Conservation (phyloP, 2,888 invertebrate species). For the Ormia ochracea region DNA sequence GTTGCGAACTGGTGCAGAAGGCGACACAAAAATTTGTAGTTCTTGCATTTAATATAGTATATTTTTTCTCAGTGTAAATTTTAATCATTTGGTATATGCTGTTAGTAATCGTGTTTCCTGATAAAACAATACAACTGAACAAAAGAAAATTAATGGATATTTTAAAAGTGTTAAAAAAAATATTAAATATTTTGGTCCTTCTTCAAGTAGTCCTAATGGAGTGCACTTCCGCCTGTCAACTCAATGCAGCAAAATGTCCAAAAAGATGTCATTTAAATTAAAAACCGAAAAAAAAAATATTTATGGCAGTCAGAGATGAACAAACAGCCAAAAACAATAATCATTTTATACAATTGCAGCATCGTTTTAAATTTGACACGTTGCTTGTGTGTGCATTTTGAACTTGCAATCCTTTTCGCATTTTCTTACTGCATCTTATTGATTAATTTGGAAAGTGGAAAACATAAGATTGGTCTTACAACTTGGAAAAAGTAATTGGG, state of each 20-base stretch:
- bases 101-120: background rate
- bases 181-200: constrained; percentile 6
- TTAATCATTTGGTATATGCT: background rate
- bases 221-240: constrained; percentile 21
- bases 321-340: background rate
- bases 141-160: constrained; percentile 15
- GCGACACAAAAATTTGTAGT: too few species aligned
- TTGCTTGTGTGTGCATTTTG: too few species aligned
- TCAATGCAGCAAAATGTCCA: constrained; percentile 45
- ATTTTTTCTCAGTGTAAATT: background rate
- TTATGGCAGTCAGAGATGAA: background rate
- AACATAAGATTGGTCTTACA: too few species aligned
- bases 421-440: too few species aligned
- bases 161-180: constrained; percentile 8
- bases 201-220: constrained; percentile 26
- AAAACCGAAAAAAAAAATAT: background rate
- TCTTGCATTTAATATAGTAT: too few species aligned
- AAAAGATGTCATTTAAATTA: constrained; percentile 10
- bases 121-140: background rate
- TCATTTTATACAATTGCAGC: too few species aligned
- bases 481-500: too few species aligned
- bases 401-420: too few species aligned
- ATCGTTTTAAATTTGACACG: too few species aligned
- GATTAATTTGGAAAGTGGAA: too few species aligned
- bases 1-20: too few species aligned